Percentiles rank a stretch among this genome's conserved stretches.
These are phyloP conservation scores for Thaumatotibia leucotreta DNA, from an alignment of 1,140 invertebrate species.

Conservation along the genomic window DNA sequence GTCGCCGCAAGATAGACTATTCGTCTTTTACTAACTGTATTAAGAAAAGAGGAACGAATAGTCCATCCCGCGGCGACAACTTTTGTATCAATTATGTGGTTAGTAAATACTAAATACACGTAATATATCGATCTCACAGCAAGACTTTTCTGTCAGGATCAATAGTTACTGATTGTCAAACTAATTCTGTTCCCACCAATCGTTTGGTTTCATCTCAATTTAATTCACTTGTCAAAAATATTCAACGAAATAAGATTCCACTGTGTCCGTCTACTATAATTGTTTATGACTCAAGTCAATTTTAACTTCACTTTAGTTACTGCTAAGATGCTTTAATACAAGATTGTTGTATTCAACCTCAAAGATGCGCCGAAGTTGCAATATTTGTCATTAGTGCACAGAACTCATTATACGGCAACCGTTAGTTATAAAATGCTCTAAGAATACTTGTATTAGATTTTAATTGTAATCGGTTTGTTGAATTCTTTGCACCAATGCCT, in stretches of 20 bases:
- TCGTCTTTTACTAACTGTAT: too few species aligned
- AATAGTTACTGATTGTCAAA: too few species aligned
- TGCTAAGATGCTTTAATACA: neutral
- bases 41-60: too few species aligned
- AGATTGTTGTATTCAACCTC: neutral
- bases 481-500: conserved; percentile 4
- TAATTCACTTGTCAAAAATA: neutral
- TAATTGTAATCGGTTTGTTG: neutral
- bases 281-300: neutral
- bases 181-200: neutral
- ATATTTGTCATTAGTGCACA: neutral
- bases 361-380: neutral
- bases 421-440: neutral
- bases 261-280: neutral
- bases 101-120: too few species aligned
- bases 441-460: conserved; percentile 5
- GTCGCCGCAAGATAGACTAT: too few species aligned
- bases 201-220: neutral
- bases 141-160: too few species aligned
- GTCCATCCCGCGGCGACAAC: too few species aligned
- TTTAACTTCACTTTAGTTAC: neutral
- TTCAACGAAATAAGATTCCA: neutral
- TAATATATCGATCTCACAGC: too few species aligned
- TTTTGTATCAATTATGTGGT: too few species aligned
- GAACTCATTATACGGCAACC: neutral